phyloP scores from a whole-genome alignment of 1,140 invertebrate species.

The Drosophila leontia region DNA sequence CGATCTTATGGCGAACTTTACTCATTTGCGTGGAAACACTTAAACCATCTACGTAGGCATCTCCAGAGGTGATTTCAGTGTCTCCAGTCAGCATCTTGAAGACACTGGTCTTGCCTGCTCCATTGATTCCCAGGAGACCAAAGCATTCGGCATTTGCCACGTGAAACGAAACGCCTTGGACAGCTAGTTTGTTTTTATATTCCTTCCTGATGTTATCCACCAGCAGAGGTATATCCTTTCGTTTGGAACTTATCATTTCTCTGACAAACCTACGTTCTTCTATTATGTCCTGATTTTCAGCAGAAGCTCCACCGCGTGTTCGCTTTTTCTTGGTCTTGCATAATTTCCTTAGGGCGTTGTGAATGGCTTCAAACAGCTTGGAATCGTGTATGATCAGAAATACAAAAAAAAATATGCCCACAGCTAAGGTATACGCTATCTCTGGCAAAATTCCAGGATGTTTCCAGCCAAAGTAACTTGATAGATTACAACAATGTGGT shows the following conservation, averaged over 20 bases:
- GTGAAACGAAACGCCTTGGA: conserved; percentile 88
- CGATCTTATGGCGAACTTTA: conserved; percentile 87
- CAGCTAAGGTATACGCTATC: conserved; percentile 24
- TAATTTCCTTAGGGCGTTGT: background rate
- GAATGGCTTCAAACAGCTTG: background rate
- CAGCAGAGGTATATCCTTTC: conserved; percentile 72
- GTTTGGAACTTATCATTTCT: conserved; percentile 22
- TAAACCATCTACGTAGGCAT: conserved; percentile 86
- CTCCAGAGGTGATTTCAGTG: conserved; percentile 86
- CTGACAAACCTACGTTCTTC: conserved; percentile 74
- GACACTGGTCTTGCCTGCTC: conserved; percentile 93
- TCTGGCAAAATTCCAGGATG: conserved; percentile 59
- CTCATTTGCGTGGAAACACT: conserved; percentile 85
- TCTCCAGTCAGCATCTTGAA: conserved; percentile 96
- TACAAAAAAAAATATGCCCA: conserved; percentile 24
- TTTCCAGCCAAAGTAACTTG: conserved; percentile 52
- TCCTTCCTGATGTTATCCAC: conserved; percentile 85
- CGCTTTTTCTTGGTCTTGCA: background rate
- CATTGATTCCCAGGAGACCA: conserved; percentile 95
- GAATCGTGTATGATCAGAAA: conserved; percentile 36
- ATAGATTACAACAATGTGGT: conserved; percentile 62
- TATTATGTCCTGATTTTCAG: background rate
- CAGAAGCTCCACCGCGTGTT: background rate
- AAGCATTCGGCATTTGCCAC: conserved; percentile 90
- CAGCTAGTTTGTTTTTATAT: conserved; percentile 88